Percentiles rank a stretch among this genome's conserved stretches.
Conservation (phyloP, 2,888 invertebrate genomes). For the Orthosia incerta region DNA sequence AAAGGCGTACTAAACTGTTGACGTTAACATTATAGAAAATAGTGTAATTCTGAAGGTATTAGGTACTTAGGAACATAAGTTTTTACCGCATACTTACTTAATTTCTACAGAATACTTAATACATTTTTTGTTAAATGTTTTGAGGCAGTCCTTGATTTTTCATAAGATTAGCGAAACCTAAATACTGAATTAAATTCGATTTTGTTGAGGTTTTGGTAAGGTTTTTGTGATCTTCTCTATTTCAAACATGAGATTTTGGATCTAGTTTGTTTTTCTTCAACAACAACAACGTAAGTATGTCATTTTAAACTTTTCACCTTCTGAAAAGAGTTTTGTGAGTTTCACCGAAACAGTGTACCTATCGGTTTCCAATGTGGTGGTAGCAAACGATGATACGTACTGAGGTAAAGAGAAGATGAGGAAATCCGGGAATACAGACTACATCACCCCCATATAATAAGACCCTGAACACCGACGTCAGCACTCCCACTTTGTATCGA, state of each 20-base stretch:
- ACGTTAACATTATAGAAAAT: slow-evolving; percentile 8
- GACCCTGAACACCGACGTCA: slow-evolving; percentile 44
- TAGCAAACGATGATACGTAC: not conserved
- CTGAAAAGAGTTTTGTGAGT: not conserved
- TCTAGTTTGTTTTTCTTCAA: not conserved
- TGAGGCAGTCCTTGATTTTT: not conserved
- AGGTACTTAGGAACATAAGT: not conserved
- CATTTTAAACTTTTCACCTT: too few relatives aligned
- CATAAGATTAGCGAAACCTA: not conserved
- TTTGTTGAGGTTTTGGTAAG: too few relatives aligned
- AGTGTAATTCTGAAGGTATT: not conserved
- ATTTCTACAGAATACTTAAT: too few relatives aligned
- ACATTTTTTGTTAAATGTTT: too few relatives aligned
- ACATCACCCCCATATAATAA: slow-evolving; percentile 45
- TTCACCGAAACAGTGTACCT: not conserved
- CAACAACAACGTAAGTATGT: too few relatives aligned
- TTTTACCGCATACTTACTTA: not conserved
- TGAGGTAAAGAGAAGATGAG: not conserved
- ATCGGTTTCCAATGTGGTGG: not conserved
- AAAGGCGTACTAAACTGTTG: not conserved
- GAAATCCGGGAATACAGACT: slow-evolving; percentile 31
- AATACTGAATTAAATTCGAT: not conserved
- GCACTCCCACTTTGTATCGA: slow-evolving; percentile 52
- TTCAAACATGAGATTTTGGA: not conserved
- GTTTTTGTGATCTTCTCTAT: too few relatives aligned